phyloP scores from a whole-genome alignment of 2,113 vertebrate species.

The Cepphus grylle region DNA sequence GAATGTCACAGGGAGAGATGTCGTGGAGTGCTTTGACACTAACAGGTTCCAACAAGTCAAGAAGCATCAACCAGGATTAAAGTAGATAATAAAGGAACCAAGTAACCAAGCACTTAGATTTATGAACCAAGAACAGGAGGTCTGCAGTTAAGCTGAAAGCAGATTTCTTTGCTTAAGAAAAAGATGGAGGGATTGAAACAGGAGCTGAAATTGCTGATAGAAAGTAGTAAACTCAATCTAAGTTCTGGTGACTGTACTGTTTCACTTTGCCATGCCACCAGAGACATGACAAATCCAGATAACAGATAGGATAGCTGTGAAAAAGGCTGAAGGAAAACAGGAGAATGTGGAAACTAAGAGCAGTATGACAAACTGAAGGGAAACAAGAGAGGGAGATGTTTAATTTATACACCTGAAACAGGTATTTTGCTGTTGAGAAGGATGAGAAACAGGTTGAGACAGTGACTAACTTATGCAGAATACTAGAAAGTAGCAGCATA shows the following conservation, averaged over 20 bases:
- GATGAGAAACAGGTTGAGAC: not conserved
- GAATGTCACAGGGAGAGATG: not conserved
- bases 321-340: not conserved
- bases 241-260: not conserved
- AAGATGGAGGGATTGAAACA: not conserved
- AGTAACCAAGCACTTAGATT: not conserved
- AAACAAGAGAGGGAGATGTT: rapidly evolving
- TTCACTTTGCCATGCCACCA: not conserved
- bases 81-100: not conserved
- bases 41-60: conserved; percentile 21
- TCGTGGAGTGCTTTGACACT: not conserved
- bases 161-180: not conserved
- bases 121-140: not conserved
- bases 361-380: not conserved
- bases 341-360: not conserved
- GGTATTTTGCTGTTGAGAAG: not conserved
- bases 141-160: not conserved
- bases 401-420: not conserved
- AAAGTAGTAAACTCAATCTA: not conserved
- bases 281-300: not conserved
- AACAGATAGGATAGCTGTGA: not conserved
- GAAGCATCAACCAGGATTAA: not conserved
- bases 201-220: not conserved
- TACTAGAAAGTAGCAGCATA: not conserved
- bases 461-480: not conserved